Evolutionary conservation across 2,797 vertebrate species (phyloP), one percentile per base, ranked within the genome.

Genomic region (Dipus sagitta): DNA sequence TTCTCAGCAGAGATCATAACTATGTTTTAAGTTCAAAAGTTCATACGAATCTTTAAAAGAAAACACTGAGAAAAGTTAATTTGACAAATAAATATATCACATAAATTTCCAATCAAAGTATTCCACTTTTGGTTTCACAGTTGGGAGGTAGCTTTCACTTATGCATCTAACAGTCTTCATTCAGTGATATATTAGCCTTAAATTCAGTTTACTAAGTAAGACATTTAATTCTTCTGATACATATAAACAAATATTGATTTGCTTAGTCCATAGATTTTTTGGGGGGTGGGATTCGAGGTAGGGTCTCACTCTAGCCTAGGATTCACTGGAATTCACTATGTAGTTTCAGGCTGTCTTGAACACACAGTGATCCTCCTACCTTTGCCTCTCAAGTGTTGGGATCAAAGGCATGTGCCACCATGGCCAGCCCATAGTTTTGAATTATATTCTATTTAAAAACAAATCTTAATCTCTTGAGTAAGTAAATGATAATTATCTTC

Each of bases 161-260:
- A 28, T 88, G 95, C n/a, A 84, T 93, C 20, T 85, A 84, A 93
- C 95, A 47, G 2, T 24, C 95, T 97, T 95, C 95, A 70, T 85
- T 97, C 94, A 71, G 68, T 95, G 15, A 97, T 90, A 92, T 65
- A 94, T 93, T 81, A 95, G 95, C 75, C 88, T 93, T 94, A 95
- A 94, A 97, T 65, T 76, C 28, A 97, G 97, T 97, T 97, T 98
- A 26, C 84, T 94, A 1, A 81, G 62, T 91, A 96, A 95, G 68
- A 94, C 96, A 97, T 97, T 97, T 97, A 95, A 28, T 64, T 96
- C 83, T 86, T n/a, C 77, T 96, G 94, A 88, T 91, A 95, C 88
- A 74, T 80, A 87, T 92, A 96, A 60, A 97, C 68, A 97, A 94
- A 96, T 97, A 97, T 94, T 97, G 96, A 97, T 97, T 93, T 97